Percentiles rank a stretch among this genome's conserved stretches.
Evolutionary conservation across 1,140 invertebrate species (phyloP).

Genomic region (Scaptomyza pallida): DNA sequence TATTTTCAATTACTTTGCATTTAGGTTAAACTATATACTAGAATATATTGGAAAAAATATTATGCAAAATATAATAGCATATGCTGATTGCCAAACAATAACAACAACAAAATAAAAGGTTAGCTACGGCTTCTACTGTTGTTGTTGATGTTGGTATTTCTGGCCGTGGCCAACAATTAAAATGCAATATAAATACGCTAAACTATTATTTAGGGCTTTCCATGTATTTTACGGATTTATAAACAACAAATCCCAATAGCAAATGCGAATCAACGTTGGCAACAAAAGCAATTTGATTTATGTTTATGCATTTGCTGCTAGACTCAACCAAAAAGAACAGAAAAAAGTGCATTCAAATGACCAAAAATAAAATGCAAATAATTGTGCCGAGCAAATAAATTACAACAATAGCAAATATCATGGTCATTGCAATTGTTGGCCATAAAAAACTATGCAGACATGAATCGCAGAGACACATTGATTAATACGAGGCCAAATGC

Average conservation of each 20-base stretch:
- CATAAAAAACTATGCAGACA: conserved; percentile 53
- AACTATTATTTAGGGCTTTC: conserved; percentile 65
- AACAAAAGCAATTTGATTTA: conserved; percentile 71
- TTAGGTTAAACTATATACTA: too few species aligned
- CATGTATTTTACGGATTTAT: conserved; percentile 67
- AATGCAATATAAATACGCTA: conserved; percentile 65
- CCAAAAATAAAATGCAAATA: conserved; percentile 70
- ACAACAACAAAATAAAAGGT: background rate
- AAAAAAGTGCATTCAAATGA: conserved; percentile 36
- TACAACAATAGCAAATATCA: conserved; percentile 42
- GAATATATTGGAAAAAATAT: background rate
- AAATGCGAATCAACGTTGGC: conserved; percentile 62
- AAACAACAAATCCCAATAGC: conserved; percentile 65
- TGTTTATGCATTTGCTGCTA: conserved; percentile 50
- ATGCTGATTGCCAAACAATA: conserved; percentile 13
- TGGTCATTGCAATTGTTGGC: conserved; percentile 5
- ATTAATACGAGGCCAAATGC: conserved; percentile 79
- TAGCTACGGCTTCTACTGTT: background rate
- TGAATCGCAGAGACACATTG: conserved; percentile 58
- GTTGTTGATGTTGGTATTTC: too few species aligned
- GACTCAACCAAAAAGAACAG: conserved; percentile 45
- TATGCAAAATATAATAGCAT: conserved; percentile 21
- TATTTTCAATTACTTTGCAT: background rate
- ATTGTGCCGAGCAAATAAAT: conserved; percentile 71
- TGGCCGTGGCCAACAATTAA: conserved; percentile 57